Base-by-base conservation (phyloP, 1,140 invertebrate genomes). In the Drosophila takahashii region DNA sequence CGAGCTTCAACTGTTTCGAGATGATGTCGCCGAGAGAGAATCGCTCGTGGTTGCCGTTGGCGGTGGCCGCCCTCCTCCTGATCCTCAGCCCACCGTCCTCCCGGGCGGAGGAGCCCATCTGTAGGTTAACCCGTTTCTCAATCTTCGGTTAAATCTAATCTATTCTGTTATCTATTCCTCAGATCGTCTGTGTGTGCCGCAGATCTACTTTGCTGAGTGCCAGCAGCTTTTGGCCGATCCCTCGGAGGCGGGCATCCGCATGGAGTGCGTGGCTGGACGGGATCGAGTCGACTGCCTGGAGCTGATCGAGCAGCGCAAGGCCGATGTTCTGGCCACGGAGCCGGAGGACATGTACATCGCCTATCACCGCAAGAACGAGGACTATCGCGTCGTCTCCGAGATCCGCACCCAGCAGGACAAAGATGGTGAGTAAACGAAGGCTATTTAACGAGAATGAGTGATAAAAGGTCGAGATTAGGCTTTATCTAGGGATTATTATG, bases 341-440 rank as follows among this genome's bases (percentile, higher is more conserved):
- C 96, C 97, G 2, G 96, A 97, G 83, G 91, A 92, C 65, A 91
- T 97, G 94, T 98, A 97, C 89, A 94, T 97, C 5, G 97, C 96
- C 10, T 95, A 94, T 22, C 95, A 95, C 36, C 93, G 94, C 37
- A 93, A 94, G 18, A 94, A 94, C 58, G 92, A 95, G 66, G 93
- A 95, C 61, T 95, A 95, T 66, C 93, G 93, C 0, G 93, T 96
- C 1, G 95, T 96, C 81, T 95, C 94, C 39, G 94, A 96, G 80
- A 94, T 96, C 56, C 94, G 96, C 44, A 95, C 95, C 0, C 70
- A 91, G 69, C 76, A 85, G 18, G 91, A 86, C 54, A 91, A 94
- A 6, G 93, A 94, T 77, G 94, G 94, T 95, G 92, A 92, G 92
- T n/a, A n/a, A n/a, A n/a, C n/a, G n/a, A n/a, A n/a, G n/a, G n/a